Evolutionary conservation across 2,888 invertebrate genomes (phyloP).

Genomic region (Syritta pipiens): DNA sequence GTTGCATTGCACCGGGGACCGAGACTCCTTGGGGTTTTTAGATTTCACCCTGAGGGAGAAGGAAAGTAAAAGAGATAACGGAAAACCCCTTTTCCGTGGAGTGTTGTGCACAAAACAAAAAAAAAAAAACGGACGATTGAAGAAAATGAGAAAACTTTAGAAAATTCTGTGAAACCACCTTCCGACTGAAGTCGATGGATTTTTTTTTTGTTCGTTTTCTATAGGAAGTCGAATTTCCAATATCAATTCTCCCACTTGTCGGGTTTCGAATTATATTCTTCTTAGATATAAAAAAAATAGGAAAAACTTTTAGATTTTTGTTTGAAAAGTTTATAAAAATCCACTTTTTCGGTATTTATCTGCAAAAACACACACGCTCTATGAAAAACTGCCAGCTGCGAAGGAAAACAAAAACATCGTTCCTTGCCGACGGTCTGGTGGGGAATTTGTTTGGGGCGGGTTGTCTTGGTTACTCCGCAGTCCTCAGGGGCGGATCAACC

Average conservation of each 20-base stretch:
- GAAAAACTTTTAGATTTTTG: not conserved
- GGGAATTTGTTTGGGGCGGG: conserved; percentile 27
- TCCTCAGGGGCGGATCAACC: not conserved
- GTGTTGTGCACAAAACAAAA: not conserved
- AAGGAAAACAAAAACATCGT: not conserved
- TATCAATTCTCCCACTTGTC: not conserved
- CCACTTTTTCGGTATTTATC: not conserved
- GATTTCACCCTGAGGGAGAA: too few relatives aligned
- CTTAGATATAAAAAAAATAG: not conserved
- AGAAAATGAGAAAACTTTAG: conserved; percentile 2
- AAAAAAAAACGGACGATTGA: not conserved
- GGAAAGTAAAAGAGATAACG: too few relatives aligned
- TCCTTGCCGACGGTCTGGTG: not conserved
- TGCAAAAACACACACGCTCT: not conserved
- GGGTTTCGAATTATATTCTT: not conserved
- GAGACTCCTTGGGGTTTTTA: too few relatives aligned
- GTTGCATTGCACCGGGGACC: not conserved
- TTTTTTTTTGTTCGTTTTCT: not conserved
- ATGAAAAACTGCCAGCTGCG: too few relatives aligned
- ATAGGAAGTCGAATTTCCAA: not conserved
- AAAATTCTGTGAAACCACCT: not conserved
- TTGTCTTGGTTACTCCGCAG: conserved; percentile 10
- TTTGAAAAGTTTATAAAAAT: not conserved
- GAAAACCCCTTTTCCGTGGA: not conserved
- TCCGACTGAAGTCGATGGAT: not conserved